Conservation (phyloP, 2,797 vertebrate species). For the Hypotaenidia okinawae region DNA sequence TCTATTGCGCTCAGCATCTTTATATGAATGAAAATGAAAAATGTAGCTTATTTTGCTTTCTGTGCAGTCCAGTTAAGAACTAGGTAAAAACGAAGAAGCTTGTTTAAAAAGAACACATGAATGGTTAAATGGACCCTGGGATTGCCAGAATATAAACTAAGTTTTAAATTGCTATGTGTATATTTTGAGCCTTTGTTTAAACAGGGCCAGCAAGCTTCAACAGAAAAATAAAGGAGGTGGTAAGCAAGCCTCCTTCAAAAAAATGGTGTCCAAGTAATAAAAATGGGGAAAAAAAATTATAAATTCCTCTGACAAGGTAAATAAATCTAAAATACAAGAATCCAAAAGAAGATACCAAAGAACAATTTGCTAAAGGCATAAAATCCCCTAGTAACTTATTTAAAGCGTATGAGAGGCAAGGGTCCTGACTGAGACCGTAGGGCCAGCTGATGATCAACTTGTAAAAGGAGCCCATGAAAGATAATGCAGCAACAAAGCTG, state of each 20-base stretch:
- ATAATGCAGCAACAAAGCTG: not conserved
- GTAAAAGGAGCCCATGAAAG: not conserved
- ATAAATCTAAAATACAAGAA: not conserved
- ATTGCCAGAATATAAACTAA: not conserved
- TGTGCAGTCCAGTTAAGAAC: not conserved
- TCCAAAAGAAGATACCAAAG: not conserved
- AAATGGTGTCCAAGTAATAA: not conserved
- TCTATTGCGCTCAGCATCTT: not conserved
- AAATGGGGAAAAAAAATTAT: not conserved
- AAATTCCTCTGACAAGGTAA: not conserved
- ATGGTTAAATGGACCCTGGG: not conserved
- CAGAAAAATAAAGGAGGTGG: not conserved
- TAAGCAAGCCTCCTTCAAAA: not conserved
- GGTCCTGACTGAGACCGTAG: not conserved
- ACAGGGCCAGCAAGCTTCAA: not conserved
- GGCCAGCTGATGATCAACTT: not conserved
- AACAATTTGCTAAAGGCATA: not conserved
- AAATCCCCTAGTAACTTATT: not conserved
- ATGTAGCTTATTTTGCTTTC: not conserved
- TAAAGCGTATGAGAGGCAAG: not conserved
- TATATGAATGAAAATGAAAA: too few species aligned
- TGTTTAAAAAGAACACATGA: not conserved
- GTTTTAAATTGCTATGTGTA: not conserved
- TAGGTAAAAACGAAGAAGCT: not conserved
- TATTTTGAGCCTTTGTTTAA: not conserved